Evolutionary conservation across 2,888 invertebrate species (phyloP), one percentile per base, ranked within the genome.

Genomic region (Pollenia amentaria): DNA sequence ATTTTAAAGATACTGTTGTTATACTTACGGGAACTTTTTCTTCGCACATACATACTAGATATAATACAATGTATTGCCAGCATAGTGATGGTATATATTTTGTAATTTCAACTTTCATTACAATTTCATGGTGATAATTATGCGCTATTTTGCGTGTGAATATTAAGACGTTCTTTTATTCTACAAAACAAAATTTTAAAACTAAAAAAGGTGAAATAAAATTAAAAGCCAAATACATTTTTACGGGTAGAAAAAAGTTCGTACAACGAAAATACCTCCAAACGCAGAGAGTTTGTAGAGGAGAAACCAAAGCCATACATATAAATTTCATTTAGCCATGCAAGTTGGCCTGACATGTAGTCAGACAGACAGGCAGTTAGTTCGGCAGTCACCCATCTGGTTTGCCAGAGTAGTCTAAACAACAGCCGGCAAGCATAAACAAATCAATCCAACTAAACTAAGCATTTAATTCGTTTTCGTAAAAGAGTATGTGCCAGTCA

Each of bases 291-390:
- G 48, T 73, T 48, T 46, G 21, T 64, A 64, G 51, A 53, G 42
- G 42, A 64, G 69, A 70, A 76, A 70, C 82, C 62, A 83, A 76
- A 76, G 70, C 60, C 82, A 82, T 75, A 82, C 76, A 82, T 82
- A 70, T 44, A 60, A 53, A 70, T 82, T 81, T 67, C 75, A 60
- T 67, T 75, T 82, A 78, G 69, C 82, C 75, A 78, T 82, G 76
- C 82, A 73, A 64, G 55, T 53, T 42, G 21, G 60, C 12, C 67
- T 29, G 67, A 53, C 21, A 64, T 53, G 42, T 62, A 51, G 75
- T 16, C 64, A 40, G 72, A 10, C 40, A 29, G 16, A 29, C 51
- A 29, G 72, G 14, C 29, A 29, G 46, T 62, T 18, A 3, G 70
- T 38, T 12, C 12, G 65, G 40, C 53, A 38, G 64, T 2, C 21